Evolutionary conservation across 2,888 invertebrate genomes (phyloP).

Genomic region (Drosophila kanekoi): DNA sequence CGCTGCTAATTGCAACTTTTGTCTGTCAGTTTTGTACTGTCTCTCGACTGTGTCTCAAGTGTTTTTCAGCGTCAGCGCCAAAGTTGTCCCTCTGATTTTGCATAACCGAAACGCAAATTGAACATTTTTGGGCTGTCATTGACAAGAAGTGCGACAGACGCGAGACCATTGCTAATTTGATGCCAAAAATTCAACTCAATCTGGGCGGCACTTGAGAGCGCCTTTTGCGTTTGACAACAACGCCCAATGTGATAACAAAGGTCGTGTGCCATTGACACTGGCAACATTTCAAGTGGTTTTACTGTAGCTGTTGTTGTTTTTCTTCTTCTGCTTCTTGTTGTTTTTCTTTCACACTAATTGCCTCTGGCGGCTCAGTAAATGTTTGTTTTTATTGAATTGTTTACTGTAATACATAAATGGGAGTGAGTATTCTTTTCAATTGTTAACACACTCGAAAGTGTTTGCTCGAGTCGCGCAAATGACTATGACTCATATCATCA

Average conservation of each 20-base stretch:
- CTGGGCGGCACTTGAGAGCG: constrained; percentile 62
- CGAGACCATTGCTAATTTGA: constrained; percentile 55
- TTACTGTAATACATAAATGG: constrained; percentile 10
- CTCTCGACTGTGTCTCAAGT: constrained; percentile 47
- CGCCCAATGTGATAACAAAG: constrained; percentile 55
- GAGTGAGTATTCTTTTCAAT: constrained; percentile 9
- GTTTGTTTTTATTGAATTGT: constrained; percentile 37
- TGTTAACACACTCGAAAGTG: background rate
- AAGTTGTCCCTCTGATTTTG: constrained; percentile 41
- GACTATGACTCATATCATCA: constrained; percentile 7
- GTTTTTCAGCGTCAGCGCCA: constrained; percentile 30
- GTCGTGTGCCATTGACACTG: constrained; percentile 62
- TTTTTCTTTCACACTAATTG: constrained; percentile 63
- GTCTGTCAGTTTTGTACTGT: constrained; percentile 30
- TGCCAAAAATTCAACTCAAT: constrained; percentile 28
- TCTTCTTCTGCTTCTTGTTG: constrained; percentile 16
- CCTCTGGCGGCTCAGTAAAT: constrained; percentile 10
- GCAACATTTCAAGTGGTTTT: constrained; percentile 62
- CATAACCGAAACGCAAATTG: constrained; percentile 51
- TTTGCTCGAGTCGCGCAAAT: background rate
- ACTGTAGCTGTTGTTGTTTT: constrained; percentile 20
- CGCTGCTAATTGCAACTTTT: constrained; percentile 51
- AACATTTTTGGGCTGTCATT: constrained; percentile 49
- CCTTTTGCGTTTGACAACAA: constrained; percentile 69
- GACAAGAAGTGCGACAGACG: constrained; percentile 35